Base-by-base conservation (phyloP, 2,888 invertebrate species). In the Plebejus argus region DNA sequence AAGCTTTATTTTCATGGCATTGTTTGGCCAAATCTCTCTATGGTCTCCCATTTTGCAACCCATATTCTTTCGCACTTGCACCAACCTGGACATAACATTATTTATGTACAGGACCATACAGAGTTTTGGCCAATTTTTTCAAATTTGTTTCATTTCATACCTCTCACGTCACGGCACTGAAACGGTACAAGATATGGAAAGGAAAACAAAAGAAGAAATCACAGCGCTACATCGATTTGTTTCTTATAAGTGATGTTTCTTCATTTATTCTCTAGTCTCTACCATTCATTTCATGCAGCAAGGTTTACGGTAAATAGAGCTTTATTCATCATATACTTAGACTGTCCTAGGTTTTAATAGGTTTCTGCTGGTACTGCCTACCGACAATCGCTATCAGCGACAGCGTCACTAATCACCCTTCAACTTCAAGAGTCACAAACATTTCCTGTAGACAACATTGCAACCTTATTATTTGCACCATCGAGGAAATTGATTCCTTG, bases 1-100 rank as follows among this genome's bases (percentile, higher is more conserved):
- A 87, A 90, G 89, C 88, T 90, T 85, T 82, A 79, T 83, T 83
- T 81, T 86, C 76, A 84, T 78, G 89, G 87, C 88, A 83, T 83
- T 86, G 87, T 87, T 88, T 87, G 91, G 93, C 93, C 94, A 93
- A 93, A 89, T 89, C 93, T 93, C 94, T 93, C 84, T 92, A 91
- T 91, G 93, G 90, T 87, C 83, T 83, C 77, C 79, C 70, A 70
- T 77, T 78, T 61, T 76, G 12, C 77, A 74, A 39, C 56, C 61
- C 77, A 70, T 77, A 66, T 81, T 77, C 72, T 39, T 71, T 61
- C 77, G 71, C 28, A 49, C 35, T 56, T 28, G 35, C 35, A 53
- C 28, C 18, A 23, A 39, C 77, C 71, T 77, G 77, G 56, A 77
- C 72, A 72, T 71, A 76, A 49, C 58, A 49, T 74, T 70, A 45